Percentiles rank a stretch among this genome's conserved stretches.
Conservation (phyloP, 2,113 vertebrate species). For the Electrona antarctica region DNA sequence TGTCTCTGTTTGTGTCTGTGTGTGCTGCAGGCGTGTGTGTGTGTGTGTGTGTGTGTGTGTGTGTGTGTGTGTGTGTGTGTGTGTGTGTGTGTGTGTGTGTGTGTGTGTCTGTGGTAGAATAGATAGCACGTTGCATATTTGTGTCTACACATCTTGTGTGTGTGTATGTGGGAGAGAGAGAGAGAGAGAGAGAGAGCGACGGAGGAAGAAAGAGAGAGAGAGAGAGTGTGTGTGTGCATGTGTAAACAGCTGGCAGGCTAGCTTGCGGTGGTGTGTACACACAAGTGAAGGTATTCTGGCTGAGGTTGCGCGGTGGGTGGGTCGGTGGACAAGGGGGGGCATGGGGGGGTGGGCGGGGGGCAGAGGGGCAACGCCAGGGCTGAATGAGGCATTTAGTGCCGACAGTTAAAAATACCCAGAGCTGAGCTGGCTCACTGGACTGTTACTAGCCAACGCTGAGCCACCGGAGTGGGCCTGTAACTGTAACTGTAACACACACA, state of each 20-base stretch:
- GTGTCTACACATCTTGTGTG: slow-evolving; percentile 35
- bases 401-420: slow-evolving; percentile 75
- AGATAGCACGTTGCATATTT: slow-evolving; percentile 42
- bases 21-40: not conserved
- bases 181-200: not conserved
- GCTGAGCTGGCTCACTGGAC: slow-evolving; percentile 37
- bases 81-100: not conserved
- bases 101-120: not conserved
- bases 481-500: too few relatives aligned
- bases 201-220: not conserved
- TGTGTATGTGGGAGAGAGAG: slow-evolving; percentile 11
- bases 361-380: slow-evolving; percentile 39
- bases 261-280: slow-evolving; percentile 71
- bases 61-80: not conserved
- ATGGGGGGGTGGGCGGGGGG: too few relatives aligned
- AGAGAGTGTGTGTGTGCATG: slow-evolving; percentile 44
- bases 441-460: slow-evolving; percentile 38
- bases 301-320: slow-evolving; percentile 72
- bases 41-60: slow-evolving; percentile 1
- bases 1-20: slow-evolving; percentile 3
- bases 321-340: slow-evolving; percentile 32
- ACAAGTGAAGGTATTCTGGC: slow-evolving; percentile 74
- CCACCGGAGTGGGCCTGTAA: slow-evolving; percentile 14
- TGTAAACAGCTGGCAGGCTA: slow-evolving; percentile 74
- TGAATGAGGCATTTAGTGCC: slow-evolving; percentile 80